Percentiles rank a stretch among this genome's conserved stretches.
These are phyloP conservation scores for Apamea anceps DNA, from an alignment of 2,888 invertebrate genomes.

Conservation along the genomic window DNA sequence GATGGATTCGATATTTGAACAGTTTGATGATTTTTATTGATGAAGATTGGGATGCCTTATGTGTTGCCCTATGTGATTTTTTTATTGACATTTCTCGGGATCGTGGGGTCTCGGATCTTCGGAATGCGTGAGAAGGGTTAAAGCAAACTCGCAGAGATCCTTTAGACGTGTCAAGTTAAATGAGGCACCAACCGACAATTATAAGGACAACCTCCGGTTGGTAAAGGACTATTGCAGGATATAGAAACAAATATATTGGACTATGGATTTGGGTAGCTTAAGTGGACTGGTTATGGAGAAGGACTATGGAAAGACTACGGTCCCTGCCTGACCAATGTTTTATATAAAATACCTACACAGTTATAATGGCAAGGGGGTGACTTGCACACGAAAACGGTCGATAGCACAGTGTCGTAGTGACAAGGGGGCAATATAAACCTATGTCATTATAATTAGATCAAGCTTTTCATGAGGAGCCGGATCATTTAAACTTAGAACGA, in stretches of 20 bases:
- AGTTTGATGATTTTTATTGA: neutral
- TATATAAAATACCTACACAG: neutral
- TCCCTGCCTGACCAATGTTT: neutral
- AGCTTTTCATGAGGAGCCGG: neutral
- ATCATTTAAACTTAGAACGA: neutral
- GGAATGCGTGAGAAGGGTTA: neutral
- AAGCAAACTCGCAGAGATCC: neutral
- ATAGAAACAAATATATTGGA: neutral
- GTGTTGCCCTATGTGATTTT: neutral
- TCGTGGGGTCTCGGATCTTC: neutral
- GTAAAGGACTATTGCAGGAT: neutral
- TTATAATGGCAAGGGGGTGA: neutral
- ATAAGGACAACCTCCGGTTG: too few species aligned
- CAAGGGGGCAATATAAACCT: neutral
- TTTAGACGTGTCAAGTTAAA: neutral
- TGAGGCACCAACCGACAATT: neutral
- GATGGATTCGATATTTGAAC: constrained; percentile 2
- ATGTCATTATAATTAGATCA: constrained; percentile 2
- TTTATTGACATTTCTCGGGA: neutral
- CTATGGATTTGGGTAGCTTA: too few species aligned
- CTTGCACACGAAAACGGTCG: neutral
- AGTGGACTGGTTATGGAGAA: neutral
- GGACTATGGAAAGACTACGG: too few species aligned
- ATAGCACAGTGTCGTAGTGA: neutral
- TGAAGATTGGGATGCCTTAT: neutral